Percentiles rank a stretch among this genome's conserved stretches.
Evolutionary conservation across 2,888 invertebrate species (phyloP).

Genomic region (Petrophora chlorosata): DNA sequence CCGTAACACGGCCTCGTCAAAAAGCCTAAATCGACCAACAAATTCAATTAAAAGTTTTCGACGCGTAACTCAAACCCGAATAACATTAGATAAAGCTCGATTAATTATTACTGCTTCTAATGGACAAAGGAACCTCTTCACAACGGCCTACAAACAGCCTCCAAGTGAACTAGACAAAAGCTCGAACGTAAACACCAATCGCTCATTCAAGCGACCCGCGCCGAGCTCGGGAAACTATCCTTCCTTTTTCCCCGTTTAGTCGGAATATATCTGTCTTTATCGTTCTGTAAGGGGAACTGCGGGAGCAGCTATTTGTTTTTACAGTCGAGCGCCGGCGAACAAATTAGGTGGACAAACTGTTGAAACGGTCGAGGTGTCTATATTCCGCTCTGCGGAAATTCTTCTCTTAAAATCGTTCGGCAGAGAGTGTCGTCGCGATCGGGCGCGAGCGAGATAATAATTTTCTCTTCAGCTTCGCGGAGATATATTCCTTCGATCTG

Average conservation of each 20-base stretch:
- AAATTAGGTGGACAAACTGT: slow-evolving; percentile 84
- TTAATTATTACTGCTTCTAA: slow-evolving; percentile 75
- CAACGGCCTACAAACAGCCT: slow-evolving; percentile 71
- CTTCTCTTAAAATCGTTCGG: slow-evolving; percentile 70
- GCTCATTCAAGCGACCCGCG: slow-evolving; percentile 66
- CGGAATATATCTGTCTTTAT: slow-evolving; percentile 69
- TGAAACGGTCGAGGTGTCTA: slow-evolving; percentile 80
- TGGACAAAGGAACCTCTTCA: slow-evolving; percentile 72
- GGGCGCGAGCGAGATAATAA: slow-evolving; percentile 71
- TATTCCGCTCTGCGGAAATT: slow-evolving; percentile 75
- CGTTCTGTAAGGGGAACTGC: slow-evolving; percentile 68
- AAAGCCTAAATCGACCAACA: slow-evolving; percentile 72
- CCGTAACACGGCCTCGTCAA: slow-evolving; percentile 63
- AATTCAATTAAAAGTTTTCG: slow-evolving; percentile 80
- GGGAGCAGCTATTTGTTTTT: slow-evolving; percentile 80
- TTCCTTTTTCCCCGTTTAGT: slow-evolving; percentile 60
- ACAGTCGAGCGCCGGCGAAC: slow-evolving; percentile 80
- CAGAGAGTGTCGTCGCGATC: slow-evolving; percentile 66
- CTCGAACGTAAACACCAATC: slow-evolving; percentile 72
- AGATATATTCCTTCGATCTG: slow-evolving; percentile 62
- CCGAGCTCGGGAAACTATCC: slow-evolving; percentile 63
- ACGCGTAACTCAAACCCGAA: slow-evolving; percentile 66
- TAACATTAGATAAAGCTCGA: slow-evolving; percentile 73
- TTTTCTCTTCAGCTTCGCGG: slow-evolving; percentile 66
- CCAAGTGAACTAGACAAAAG: slow-evolving; percentile 71